Conservation (phyloP, 2,113 vertebrate genomes). For the Erythrocercus mccallii region DNA sequence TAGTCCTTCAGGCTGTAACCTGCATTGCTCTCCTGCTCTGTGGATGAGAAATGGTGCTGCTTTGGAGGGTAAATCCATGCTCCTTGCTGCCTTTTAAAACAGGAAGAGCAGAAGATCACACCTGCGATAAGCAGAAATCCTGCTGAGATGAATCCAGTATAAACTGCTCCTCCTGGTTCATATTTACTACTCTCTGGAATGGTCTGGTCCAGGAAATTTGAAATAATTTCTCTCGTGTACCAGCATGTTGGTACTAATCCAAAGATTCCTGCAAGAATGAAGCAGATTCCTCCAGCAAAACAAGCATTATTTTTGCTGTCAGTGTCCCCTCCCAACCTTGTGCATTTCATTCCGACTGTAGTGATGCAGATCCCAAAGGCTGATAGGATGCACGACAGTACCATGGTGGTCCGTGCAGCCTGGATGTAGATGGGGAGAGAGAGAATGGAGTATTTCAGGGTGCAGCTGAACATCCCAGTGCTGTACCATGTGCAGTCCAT, state of each 20-base stretch:
- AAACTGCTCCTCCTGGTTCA: slow-evolving; percentile 90
- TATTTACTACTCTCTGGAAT: slow-evolving; percentile 91
- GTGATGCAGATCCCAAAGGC: slow-evolving; percentile 86
- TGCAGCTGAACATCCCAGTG: slow-evolving; percentile 96
- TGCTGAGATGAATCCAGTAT: slow-evolving; percentile 88
- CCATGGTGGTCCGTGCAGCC: slow-evolving; percentile 90
- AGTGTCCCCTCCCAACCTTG: slow-evolving; percentile 81
- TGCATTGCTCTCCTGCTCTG: slow-evolving; percentile 75
- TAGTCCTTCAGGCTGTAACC: slow-evolving; percentile 93
- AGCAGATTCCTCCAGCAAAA: slow-evolving; percentile 85
- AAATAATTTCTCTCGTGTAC: slow-evolving; percentile 92
- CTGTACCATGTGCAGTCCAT: slow-evolving; percentile 99
- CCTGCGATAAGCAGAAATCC: slow-evolving; percentile 86
- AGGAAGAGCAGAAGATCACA: slow-evolving; percentile 88
- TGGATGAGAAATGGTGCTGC: slow-evolving; percentile 68
- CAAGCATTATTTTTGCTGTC: slow-evolving; percentile 83
- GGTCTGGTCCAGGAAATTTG: slow-evolving; percentile 84
- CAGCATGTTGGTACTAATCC: slow-evolving; percentile 89
- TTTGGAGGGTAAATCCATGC: slow-evolving; percentile 75
- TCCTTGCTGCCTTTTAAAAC: slow-evolving; percentile 77
- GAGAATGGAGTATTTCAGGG: slow-evolving; percentile 85
- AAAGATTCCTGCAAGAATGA: slow-evolving; percentile 82
- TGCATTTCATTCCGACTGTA: slow-evolving; percentile 90
- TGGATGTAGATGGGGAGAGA: slow-evolving; percentile 88
- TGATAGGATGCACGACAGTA: slow-evolving; percentile 88